These are phyloP conservation scores for Penaeus vannamei DNA, from an alignment of 1,140 invertebrate species.

Conservation along the genomic window DNA sequence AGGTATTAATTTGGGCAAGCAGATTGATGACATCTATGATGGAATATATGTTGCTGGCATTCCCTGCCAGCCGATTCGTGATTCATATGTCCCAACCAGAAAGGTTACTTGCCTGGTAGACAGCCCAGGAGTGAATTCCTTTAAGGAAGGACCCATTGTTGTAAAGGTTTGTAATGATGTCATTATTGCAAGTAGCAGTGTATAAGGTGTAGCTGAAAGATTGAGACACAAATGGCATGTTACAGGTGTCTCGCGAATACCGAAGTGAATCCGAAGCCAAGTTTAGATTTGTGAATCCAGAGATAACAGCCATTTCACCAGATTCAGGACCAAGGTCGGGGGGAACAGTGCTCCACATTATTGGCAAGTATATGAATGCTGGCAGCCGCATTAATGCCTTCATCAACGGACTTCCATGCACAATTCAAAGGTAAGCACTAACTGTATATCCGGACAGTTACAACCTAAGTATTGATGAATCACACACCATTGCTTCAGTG, in stretches of 20 bases:
- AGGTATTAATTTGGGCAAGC: constrained; percentile 94
- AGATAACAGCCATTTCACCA: constrained; percentile 88
- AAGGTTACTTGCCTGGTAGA: constrained; percentile 92
- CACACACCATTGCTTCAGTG: neutral
- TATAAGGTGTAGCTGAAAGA: neutral
- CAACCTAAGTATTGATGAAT: neutral
- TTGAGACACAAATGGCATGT: neutral
- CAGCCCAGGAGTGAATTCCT: constrained; percentile 80
- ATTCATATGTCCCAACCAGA: constrained; percentile 89
- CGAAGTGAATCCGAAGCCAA: constrained; percentile 87
- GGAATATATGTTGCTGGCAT: constrained; percentile 89
- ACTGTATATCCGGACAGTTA: neutral
- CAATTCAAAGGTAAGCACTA: constrained; percentile 73
- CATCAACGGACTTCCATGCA: constrained; percentile 89
- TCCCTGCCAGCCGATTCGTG: constrained; percentile 88
- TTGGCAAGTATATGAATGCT: constrained; percentile 93
- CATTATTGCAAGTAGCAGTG: neutral
- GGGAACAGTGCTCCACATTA: constrained; percentile 90
- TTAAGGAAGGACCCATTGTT: constrained; percentile 86
- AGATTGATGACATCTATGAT: constrained; percentile 91
- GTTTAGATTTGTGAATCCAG: constrained; percentile 90
- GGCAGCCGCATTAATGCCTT: constrained; percentile 92
- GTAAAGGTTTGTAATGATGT: constrained; percentile 82
- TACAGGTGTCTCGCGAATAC: constrained; percentile 79
- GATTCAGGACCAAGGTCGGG: constrained; percentile 92